Evolutionary conservation across 1,140 invertebrate genomes (phyloP), one percentile per base, ranked within the genome.

Genomic region (Tetranychus urticae): DNA sequence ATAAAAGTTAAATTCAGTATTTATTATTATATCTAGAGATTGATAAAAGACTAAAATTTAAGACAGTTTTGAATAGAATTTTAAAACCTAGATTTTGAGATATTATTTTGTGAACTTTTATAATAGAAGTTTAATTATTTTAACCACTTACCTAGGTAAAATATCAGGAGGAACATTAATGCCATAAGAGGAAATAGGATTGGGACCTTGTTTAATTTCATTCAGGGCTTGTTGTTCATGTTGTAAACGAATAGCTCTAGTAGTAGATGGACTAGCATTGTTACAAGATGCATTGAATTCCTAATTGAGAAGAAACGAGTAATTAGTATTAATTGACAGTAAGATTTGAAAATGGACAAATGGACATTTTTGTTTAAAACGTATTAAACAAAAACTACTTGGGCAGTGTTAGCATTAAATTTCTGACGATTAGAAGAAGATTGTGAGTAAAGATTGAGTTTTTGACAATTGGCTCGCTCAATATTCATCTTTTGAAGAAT

Each of bases 141-240:
- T 3, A 46, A 31, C 34, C 14, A 23, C 12, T 8, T 14, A 48
- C 55, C 62, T 60, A 31, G 59, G 62, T 34, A 60, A 23, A 23
- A 61, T 39, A 56, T 63, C 62, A 33, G 62, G 45, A 54, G 62
- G 60, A 12, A 61, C 52, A 47, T 54, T 58, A 45, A 45, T 14
- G n/a, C 37, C 50, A 59, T 45, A 46, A 48, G 58, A 14, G n/a
- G 33, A 34, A 37, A 39, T 14, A 12, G 10, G 14, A 31, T 56
- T 35, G 7, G 14, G 14, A 56, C 23, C n/a, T 56, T 35, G 3
- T 56, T 35, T 39, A 31, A 10, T 13, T 10, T 35, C 55, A 37
- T 56, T 35, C 8, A 8, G 55, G 3, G 35, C 33, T 33, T 33
- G 23, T 23, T 23, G 23, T 23, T 23, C 23, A 23, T 23, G 23